Conservation (phyloP, 2,888 invertebrate species). For the Tachina lurida region DNA sequence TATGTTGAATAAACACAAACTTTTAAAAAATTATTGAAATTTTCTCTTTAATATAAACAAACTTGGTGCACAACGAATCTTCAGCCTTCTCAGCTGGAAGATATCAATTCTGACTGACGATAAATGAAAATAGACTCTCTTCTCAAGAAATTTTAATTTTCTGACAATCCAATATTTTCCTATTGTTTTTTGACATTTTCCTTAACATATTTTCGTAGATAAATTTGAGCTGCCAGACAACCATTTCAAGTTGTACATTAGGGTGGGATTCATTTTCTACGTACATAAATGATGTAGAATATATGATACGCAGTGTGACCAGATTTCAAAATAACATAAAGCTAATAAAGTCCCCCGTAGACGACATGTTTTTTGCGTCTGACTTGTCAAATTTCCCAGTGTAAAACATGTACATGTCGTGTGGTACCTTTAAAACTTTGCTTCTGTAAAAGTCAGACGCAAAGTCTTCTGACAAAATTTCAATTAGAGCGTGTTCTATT, state of each 20-base stretch:
- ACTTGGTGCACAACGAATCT: conserved; percentile 78
- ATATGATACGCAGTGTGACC: too few relatives aligned
- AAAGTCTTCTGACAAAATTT: too few relatives aligned
- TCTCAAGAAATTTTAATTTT: conserved; percentile 31
- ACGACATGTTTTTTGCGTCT: too few relatives aligned
- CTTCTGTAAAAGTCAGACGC: too few relatives aligned
- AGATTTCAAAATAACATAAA: too few relatives aligned
- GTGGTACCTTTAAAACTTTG: too few relatives aligned
- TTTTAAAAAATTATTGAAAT: conserved; percentile 43
- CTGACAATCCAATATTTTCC: conserved; percentile 7
- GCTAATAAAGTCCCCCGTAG: too few relatives aligned
- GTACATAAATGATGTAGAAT: too few relatives aligned
- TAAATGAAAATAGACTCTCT: conserved; percentile 46
- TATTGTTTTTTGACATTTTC: conserved; percentile 42
- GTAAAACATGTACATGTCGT: too few relatives aligned
- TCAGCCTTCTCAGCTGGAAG: conserved; percentile 83
- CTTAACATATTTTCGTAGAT: not conserved
- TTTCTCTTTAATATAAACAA: conserved; percentile 49
- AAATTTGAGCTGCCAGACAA: conserved; percentile 2
- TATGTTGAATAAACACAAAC: conserved; percentile 64
- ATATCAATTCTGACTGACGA: conserved; percentile 79
- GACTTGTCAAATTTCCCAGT: too few relatives aligned
- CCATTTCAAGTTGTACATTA: not conserved
- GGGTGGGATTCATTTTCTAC: not conserved
- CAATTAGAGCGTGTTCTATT: too few relatives aligned